Evolutionary conservation across 2,113 vertebrate species (phyloP).

Genomic region (Strix uralensis): DNA sequence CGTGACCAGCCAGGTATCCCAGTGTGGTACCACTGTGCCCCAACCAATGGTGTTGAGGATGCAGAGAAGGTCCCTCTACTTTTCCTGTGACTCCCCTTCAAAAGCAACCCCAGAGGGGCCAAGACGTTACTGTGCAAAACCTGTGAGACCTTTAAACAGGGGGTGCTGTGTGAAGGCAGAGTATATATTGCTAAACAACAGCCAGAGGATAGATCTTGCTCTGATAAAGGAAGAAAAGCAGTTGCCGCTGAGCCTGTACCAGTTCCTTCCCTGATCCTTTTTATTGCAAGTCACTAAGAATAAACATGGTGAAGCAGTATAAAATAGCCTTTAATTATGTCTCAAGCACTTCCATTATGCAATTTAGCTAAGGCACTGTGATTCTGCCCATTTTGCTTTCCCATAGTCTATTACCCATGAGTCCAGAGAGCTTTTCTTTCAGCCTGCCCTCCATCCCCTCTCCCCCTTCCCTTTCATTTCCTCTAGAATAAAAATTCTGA

Average conservation of each 20-base stretch:
- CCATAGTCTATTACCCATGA: background rate
- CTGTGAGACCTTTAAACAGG: background rate
- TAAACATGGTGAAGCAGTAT: background rate
- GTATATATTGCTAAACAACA: background rate
- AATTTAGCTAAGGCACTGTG: background rate
- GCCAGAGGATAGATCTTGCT: background rate
- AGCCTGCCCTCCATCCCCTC: background rate
- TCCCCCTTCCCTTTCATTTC: background rate
- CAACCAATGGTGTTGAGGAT: accelerated
- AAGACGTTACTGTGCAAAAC: background rate
- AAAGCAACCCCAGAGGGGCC: background rate
- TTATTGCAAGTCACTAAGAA: background rate
- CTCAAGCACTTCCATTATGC: background rate
- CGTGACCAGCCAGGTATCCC: background rate
- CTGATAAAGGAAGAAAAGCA: background rate
- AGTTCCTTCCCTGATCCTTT: background rate
- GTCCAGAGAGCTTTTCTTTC: background rate
- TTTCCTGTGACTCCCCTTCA: background rate
- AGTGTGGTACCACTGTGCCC: accelerated
- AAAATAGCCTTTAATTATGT: background rate
- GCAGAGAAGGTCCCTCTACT: background rate
- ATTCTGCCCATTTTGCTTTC: background rate
- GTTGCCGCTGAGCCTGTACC: background rate
- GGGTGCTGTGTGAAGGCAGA: background rate
- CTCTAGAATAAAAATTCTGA: background rate